Evolutionary conservation across 2,888 invertebrate genomes (phyloP), one percentile per base, ranked within the genome.

Genomic region (Crematogaster levior): DNA sequence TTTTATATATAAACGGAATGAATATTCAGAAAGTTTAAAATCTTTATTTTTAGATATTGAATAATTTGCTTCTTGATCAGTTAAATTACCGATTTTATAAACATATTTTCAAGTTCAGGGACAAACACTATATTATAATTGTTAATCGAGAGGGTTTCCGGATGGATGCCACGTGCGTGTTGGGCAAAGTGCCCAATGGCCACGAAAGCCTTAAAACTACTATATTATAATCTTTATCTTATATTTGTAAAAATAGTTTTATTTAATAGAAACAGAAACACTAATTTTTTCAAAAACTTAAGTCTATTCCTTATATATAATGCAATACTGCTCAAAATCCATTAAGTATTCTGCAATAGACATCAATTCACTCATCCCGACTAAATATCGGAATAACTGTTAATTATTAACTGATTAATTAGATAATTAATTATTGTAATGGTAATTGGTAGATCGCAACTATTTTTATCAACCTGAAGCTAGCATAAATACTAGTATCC

Each of bases 401-500:
- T 34, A 34, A n/a, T n/a, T n/a, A n/a, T n/a, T n/a, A n/a, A n/a
- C n/a, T n/a, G n/a, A 66, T 66, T 66, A 40, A 77, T 30, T 53
- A 75, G 68, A 15, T 27, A 43, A 66, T 75, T 40, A 34, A 75
- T 77, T 66, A 77, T 30, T n/a, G 40, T 77, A 77, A 66, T 43
- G 21, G 30, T 40, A 74, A 63, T 40, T 48, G 34, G 34, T 48
- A 37, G 30, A 30, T 56, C 56, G 21, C 18, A 34, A 68, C 24
- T 21, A 5, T 68, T 79, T 68, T 79, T 43, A 40, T 43, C 56
- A 56, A 56, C 18, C 56, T 24, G 12, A 18, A 58, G 34, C 21
- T 18, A 79, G 12, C 56, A 10, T 58, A 68, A 77, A 43, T 21
- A 43, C 68, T 12, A 43, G 56, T 34, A 34, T 66, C 66, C 56